These are phyloP conservation scores for Diabrotica balteata DNA, from an alignment of 2,888 invertebrate species.

Conservation along the genomic window DNA sequence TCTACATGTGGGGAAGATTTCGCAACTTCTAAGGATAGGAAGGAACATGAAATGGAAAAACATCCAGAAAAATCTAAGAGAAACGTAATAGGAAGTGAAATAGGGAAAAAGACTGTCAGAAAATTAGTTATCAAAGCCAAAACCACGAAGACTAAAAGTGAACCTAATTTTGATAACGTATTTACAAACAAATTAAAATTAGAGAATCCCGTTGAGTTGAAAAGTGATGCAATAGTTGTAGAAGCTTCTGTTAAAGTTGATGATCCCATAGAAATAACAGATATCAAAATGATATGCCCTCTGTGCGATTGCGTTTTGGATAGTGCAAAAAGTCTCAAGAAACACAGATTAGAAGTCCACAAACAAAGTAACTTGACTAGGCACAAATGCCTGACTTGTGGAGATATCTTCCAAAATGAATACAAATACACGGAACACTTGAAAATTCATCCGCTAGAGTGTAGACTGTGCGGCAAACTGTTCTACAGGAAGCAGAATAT, in stretches of 20 bases:
- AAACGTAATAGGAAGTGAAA: constrained; percentile 48
- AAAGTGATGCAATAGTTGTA: constrained; percentile 47
- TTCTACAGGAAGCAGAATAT: constrained; percentile 74
- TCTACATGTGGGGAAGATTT: constrained; percentile 67
- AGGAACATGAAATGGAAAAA: constrained; percentile 66
- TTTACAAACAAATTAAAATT: constrained; percentile 55
- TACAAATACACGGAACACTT: constrained; percentile 76
- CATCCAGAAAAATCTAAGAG: constrained; percentile 61
- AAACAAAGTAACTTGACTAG: constrained; percentile 45
- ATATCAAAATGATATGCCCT: constrained; percentile 47
- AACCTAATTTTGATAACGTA: constrained; percentile 58
- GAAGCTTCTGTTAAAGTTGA: constrained; percentile 35
- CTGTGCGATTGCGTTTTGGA: constrained; percentile 51
- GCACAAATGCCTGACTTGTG: constrained; percentile 68
- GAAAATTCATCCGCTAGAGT: constrained; percentile 82
- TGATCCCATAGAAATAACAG: constrained; percentile 28
- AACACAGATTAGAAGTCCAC: constrained; percentile 62
- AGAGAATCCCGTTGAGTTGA: constrained; percentile 49
- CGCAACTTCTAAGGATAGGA: constrained; percentile 68
- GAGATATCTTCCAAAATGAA: constrained; percentile 72
- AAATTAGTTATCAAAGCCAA: constrained; percentile 54
- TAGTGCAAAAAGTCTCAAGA: constrained; percentile 51
- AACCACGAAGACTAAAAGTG: constrained; percentile 51
- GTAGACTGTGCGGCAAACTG: constrained; percentile 84
- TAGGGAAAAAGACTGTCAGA: constrained; percentile 52